A percentile compares a stretch with the other conserved stretches of the same genome.
phyloP scores from a whole-genome alignment of 2,888 invertebrate genomes.

The Periphyllus acericola region DNA sequence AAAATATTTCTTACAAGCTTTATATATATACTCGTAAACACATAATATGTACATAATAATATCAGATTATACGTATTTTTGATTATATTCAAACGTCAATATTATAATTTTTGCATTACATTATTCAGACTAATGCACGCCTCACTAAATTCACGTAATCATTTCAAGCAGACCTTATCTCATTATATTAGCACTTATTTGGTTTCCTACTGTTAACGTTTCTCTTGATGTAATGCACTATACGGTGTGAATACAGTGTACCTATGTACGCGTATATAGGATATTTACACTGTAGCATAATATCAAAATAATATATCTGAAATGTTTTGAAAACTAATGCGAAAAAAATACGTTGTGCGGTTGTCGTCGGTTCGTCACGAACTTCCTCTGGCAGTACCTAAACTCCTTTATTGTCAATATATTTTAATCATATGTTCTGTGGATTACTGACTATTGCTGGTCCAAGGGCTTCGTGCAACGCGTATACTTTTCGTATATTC shows the following conservation, averaged over 20 bases:
- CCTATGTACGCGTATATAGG: neutral
- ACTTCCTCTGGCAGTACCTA: no score
- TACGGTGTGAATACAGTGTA: neutral
- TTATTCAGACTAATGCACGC: conserved; percentile 13
- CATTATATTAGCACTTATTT: conserved; percentile 22
- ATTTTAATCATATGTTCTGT: no score
- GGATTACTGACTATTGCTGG: neutral
- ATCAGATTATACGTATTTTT: neutral
- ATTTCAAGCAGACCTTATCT: conserved; percentile 28
- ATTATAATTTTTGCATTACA: neutral
- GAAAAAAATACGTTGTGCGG: neutral
- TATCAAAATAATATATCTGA: no score
- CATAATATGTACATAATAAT: no score
- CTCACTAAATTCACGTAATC: conserved; percentile 4
- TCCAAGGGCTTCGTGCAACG: neutral
- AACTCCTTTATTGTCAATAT: no score
- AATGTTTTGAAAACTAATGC: neutral
- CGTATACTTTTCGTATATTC: neutral
- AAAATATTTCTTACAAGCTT: no score
- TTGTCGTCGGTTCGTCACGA: no score
- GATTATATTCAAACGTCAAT: neutral
- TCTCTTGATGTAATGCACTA: neutral
- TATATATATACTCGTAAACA: no score
- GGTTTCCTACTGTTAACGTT: conserved; percentile 8
- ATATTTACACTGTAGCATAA: neutral